A percentile compares a stretch with the other conserved stretches of the same genome.
These are phyloP conservation scores for Chaitophorus viminalis DNA, from an alignment of 2,888 invertebrate species.

Conservation along the genomic window DNA sequence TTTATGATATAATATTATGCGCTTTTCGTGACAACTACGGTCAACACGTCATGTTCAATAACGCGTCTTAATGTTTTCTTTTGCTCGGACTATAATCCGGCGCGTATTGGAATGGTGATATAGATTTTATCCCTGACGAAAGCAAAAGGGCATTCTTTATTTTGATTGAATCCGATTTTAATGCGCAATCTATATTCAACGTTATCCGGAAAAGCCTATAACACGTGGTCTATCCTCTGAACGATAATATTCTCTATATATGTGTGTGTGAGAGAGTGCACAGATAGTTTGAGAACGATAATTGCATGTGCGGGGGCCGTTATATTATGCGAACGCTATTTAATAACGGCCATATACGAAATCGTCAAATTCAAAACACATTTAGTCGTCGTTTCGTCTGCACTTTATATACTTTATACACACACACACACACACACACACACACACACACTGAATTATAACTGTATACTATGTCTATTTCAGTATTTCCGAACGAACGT, in stretches of 20 bases:
- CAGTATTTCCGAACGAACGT: too few species aligned
- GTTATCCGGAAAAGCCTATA: slow-evolving; percentile 21
- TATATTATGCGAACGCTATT: neutral
- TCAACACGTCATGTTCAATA: neutral
- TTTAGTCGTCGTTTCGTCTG: neutral
- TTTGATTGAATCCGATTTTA: slow-evolving; percentile 53
- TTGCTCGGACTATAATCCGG: neutral
- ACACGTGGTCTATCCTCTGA: slow-evolving; percentile 36
- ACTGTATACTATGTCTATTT: too few species aligned
- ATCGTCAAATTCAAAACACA: neutral
- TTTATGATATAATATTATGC: too few species aligned
- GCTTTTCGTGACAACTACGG: neutral
- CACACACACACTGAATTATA: too few species aligned
- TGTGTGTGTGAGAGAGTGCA: neutral
- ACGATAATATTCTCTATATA: slow-evolving; percentile 7
- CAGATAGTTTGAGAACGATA: slow-evolving; percentile 5
- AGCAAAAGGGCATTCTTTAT: slow-evolving; percentile 6
- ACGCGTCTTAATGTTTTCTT: neutral
- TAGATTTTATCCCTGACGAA: neutral
- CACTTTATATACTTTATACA: neutral
- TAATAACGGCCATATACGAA: neutral
- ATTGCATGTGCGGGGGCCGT: neutral
- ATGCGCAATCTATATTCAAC: slow-evolving; percentile 58
- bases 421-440: too few species aligned
- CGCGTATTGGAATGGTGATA: neutral